Base-by-base conservation (phyloP, 2,888 invertebrate genomes). In the Panzeria rudis region DNA sequence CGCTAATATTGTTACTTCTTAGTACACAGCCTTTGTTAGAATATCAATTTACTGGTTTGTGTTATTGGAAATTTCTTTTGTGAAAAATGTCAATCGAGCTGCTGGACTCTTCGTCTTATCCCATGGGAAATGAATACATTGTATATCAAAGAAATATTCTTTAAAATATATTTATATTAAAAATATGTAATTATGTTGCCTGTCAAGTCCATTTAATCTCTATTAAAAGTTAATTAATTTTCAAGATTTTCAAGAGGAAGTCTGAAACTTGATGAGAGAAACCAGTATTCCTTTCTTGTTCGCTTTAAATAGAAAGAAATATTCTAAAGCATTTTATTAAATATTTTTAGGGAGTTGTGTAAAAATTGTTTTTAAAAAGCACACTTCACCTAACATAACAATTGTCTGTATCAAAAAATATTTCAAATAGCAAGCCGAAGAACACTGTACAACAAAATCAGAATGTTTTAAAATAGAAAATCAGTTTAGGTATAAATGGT, bases 141-240 rank as follows among this genome's bases (percentile, higher is more conserved):
- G 11, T 25, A 20, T 47, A n/a, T 5, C 13, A 47, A 15, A 15
- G 15, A 15, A n/a, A n/a, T n/a, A n/a, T n/a, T n/a, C n/a, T n/a
- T n/a, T n/a, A 13, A 52, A 17, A 11, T 13, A 13, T 23, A 29
- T n/a, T 29, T 29, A 5, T 29, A n/a, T 29, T 35, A 32, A 17
- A n/a, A 81, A 54, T 66, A 17, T 35, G 35, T 77, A 59, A 66
- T 71, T 82, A 82, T 82, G 29, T 71, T 56, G 0, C 17, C 71
- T 71, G 64, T 66, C 76, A 77, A 47, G n/a, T 64, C 29, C 38
- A 76, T 71, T 71, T 66, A 29, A 11, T 38, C 29, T 13, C 4
- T 15, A 62, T 13, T 11, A 54, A 35, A 68, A 71, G 25, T 20
- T 50, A 81, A 81, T 73, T 81, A 80, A 32, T 44, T 64, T 66